Conservation (phyloP, 2,888 invertebrate genomes). For the Halictus ligatus region DNA sequence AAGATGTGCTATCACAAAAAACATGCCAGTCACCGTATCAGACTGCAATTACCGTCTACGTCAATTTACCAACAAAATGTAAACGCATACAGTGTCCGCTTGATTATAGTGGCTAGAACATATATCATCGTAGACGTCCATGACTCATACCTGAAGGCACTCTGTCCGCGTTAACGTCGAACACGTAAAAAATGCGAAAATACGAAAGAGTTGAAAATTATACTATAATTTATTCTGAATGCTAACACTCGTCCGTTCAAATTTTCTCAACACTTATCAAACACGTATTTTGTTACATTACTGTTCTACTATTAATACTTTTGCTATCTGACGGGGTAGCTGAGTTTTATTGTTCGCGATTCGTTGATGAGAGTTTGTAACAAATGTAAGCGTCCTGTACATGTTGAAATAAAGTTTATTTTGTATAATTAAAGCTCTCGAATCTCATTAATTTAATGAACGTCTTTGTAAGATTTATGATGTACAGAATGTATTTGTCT, state of each 20-base stretch:
- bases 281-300: not conserved
- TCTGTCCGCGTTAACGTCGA: conserved; percentile 37
- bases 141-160: conserved; percentile 28
- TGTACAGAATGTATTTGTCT: not conserved
- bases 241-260: not conserved
- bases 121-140: conserved; percentile 39
- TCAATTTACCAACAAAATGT: conserved; percentile 28
- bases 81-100: conserved; percentile 9
- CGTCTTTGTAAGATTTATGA: not conserved
- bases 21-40: conserved; percentile 51
- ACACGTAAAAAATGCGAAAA: not conserved
- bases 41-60: conserved; percentile 45
- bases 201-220: not conserved
- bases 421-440: not conserved
- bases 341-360: not conserved
- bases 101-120: conserved; percentile 47
- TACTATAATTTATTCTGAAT: not conserved
- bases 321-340: not conserved
- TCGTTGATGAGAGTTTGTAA: not conserved
- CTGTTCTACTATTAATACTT: not conserved
- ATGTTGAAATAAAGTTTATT: not conserved
- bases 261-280: not conserved
- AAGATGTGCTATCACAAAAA: conserved; percentile 45
- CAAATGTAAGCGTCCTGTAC: not conserved
- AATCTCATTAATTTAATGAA: not conserved